Conservation (phyloP, 2,888 invertebrate genomes). For the Spilarctia lutea region DNA sequence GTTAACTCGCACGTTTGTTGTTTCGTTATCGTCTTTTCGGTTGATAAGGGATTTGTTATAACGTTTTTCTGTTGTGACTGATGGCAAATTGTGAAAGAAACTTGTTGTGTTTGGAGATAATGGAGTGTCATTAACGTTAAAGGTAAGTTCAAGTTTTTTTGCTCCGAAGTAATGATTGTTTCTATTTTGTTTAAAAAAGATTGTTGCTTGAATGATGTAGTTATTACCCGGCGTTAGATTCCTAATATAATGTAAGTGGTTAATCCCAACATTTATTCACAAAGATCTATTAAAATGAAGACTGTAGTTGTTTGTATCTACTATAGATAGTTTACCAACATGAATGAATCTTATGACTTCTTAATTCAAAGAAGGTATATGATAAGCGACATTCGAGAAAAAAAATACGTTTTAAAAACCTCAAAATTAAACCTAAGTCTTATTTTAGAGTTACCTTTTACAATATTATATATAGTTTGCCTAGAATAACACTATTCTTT, state of each 20-base stretch:
- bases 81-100: slow-evolving; percentile 59
- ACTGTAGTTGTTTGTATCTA: not conserved
- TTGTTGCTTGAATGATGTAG: slow-evolving; percentile 15
- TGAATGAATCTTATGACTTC: not conserved
- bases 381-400: not conserved
- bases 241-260: not conserved
- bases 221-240: not conserved
- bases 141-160: slow-evolving; percentile 70
- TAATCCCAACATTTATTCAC: not conserved
- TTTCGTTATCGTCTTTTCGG: slow-evolving; percentile 55
- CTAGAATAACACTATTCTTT: not conserved
- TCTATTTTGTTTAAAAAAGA: slow-evolving; percentile 54
- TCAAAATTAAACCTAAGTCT: not conserved
- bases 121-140: slow-evolving; percentile 77
- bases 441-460: not conserved
- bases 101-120: slow-evolving; percentile 60
- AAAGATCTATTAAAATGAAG: not conserved
- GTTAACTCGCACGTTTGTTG: slow-evolving; percentile 57
- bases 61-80: slow-evolving; percentile 57
- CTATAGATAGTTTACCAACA: not conserved
- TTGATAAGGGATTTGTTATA: slow-evolving; percentile 62
- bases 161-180: slow-evolving; percentile 62
- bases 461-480: not conserved
- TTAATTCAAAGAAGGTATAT: too few relatives aligned
- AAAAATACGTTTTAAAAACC: not conserved